Percentiles rank a stretch among this genome's conserved stretches.
These are phyloP conservation scores for Synanthedon tipuliformis DNA, from an alignment of 2,888 invertebrate genomes.

Conservation along the genomic window DNA sequence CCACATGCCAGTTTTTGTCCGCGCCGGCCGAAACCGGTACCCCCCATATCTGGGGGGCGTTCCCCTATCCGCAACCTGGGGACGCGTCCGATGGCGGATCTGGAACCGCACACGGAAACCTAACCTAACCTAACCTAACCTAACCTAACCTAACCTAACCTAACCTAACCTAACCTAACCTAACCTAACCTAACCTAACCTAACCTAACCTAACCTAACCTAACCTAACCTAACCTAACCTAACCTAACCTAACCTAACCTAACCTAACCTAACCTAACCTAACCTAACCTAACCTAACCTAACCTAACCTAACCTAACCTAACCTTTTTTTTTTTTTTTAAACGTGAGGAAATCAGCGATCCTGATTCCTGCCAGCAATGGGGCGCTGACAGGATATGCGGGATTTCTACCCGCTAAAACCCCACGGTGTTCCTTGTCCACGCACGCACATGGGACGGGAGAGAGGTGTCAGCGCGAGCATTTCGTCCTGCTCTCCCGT, in stretches of 20 bases:
- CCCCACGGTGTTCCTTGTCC: no score
- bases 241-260: slow-evolving; percentile 1
- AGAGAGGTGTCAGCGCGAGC: no score
- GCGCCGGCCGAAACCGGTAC: no score
- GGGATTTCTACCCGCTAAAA: no score
- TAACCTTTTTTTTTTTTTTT: not conserved
- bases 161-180: slow-evolving; percentile 3
- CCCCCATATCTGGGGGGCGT: no score
- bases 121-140: slow-evolving; percentile 1
- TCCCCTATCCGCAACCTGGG: no score
- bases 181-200: slow-evolving; percentile 2
- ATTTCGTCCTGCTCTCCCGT: no score
- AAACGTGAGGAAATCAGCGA: no score
- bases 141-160: slow-evolving; percentile 3
- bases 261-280: slow-evolving; percentile 1
- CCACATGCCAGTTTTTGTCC: no score
- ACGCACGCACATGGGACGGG: no score
- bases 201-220: slow-evolving; percentile 3
- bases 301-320: slow-evolving; percentile 2
- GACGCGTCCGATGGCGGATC: no score
- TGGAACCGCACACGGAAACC: slow-evolving; percentile 1
- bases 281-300: slow-evolving; percentile 2
- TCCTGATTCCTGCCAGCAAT: no score
- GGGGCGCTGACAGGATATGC: accelerated
- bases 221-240: slow-evolving; percentile 1